Evolutionary conservation across 1,140 invertebrate species (phyloP), one percentile per base, ranked within the genome.

Genomic region (Bombus sylvicola): DNA sequence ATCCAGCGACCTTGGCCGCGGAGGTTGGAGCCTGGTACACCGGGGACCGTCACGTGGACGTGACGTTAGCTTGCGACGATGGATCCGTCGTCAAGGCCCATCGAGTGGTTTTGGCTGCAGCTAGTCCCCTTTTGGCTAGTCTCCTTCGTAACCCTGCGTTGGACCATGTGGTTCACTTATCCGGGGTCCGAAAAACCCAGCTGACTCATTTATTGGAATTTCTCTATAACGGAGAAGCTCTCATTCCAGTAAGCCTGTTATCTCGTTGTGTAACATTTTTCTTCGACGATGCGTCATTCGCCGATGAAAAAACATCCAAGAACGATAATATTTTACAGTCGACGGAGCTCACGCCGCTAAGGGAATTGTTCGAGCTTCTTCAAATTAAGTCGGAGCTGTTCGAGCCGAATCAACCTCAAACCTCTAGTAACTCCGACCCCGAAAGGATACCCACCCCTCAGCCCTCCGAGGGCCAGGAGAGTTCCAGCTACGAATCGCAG

Each of bases 1-100:
- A 98, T 96, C 97, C 97, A 96, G 97, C 97, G 95, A 98, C 97
- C 94, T 97, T 98, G 96, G 97, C 97, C 94, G 97, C 97, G 93
- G 98, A 98, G 96, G 97, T 98, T 94, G 97, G 97, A 92, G 97
- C 97, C 91, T 98, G 97, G 96, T 98, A 97, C 95, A 96, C 97
- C 91, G 97, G 97, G 81, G 97, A 98, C 93, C 96, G 97, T 94
- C 97, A 97, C 94, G 97, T 97, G 47, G 97, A 98, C 95, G 96
- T 98, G 93, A 97, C 97, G 86, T 96, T 98, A 89, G 96, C 98
- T 68, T 98, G 98, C 94, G 97, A 98, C 94, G 97, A 97, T 94
- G 96, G 96, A 34, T 97, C 97, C 77, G 96, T 97, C 87, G 95
- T 98, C 10, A 96, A 96, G 91, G 97, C 97, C 66, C 97, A 98